These are phyloP conservation scores for Helicolenus hilgendorfi DNA, from an alignment of 2,797 vertebrate species.

Conservation along the genomic window DNA sequence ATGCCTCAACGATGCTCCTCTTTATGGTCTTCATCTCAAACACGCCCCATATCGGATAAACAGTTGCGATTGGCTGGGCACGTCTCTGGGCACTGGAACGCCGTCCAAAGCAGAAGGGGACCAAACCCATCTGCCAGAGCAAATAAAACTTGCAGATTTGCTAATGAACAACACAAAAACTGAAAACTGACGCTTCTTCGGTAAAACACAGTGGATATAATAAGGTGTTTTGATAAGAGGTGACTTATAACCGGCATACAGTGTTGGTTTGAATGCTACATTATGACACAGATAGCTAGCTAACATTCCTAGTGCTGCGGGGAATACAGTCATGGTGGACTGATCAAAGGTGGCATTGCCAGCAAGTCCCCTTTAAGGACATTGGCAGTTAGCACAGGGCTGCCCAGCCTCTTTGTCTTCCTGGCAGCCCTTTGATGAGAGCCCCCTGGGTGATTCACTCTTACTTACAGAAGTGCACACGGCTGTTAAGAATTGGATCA, in stretches of 20 bases:
- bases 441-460: constrained; percentile 87
- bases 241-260: not conserved
- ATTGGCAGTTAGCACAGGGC: constrained; percentile 80
- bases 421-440: constrained; percentile 89
- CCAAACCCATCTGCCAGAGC: not conserved
- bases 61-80: not conserved
- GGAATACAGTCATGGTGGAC: constrained; percentile 69
- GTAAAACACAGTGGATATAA: not conserved
- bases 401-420: constrained; percentile 85
- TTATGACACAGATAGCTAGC: constrained; percentile 39
- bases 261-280: constrained; percentile 15
- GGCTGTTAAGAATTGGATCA: constrained; percentile 89
- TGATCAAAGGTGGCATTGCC: constrained; percentile 86
- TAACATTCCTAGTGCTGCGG: constrained; percentile 47
- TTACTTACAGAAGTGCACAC: constrained; percentile 86
- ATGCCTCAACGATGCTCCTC: not conserved
- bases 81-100: not conserved
- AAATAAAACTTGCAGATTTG: not conserved
- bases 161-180: not conserved
- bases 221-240: constrained; percentile 25
- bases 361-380: constrained; percentile 82
- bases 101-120: not conserved
- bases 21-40: not conserved
- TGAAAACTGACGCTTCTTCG: not conserved
- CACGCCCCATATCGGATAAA: not conserved